Conservation (phyloP, 2,888 invertebrate species). For the Iselma pallidipennis region DNA sequence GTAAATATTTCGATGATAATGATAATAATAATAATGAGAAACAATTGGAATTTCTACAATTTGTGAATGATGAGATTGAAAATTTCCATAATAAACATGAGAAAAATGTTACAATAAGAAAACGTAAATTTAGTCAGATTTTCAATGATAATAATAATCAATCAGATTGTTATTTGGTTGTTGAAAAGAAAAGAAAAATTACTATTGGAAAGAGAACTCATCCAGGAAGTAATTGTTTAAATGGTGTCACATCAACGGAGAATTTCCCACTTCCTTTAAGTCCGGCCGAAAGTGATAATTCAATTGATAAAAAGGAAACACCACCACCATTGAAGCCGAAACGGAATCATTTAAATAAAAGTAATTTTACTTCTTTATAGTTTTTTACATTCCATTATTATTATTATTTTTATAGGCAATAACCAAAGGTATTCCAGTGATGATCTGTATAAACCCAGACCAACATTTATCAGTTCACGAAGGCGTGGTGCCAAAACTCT, state of each 20-base stretch:
- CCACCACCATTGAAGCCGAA: constrained; percentile 28
- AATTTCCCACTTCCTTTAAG: constrained; percentile 48
- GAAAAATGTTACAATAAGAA: not conserved
- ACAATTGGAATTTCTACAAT: constrained; percentile 11
- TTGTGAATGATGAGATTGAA: constrained; percentile 1
- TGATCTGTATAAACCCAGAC: constrained; percentile 73
- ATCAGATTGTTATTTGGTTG: not conserved
- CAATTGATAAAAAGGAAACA: constrained; percentile 38
- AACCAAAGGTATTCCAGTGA: constrained; percentile 68
- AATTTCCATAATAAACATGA: not conserved
- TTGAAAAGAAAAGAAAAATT: not conserved
- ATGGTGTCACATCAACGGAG: constrained; percentile 12
- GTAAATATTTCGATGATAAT: constrained; percentile 28
- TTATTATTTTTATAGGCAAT: constrained; percentile 12
- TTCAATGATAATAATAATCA: constrained; percentile 10
- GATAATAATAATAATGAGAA: constrained; percentile 6
- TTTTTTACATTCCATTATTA: not conserved
- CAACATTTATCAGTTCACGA: constrained; percentile 60
- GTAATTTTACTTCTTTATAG: constrained; percentile 20
- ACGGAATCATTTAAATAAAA: constrained; percentile 24
- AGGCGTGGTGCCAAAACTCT: constrained; percentile 48
- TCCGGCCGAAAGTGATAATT: constrained; percentile 51
- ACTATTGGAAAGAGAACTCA: not conserved
- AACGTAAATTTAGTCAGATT: constrained; percentile 2
- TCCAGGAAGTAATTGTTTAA: not conserved